Conservation (phyloP, 1,140 invertebrate species). For the Procambarus virginalis region DNA sequence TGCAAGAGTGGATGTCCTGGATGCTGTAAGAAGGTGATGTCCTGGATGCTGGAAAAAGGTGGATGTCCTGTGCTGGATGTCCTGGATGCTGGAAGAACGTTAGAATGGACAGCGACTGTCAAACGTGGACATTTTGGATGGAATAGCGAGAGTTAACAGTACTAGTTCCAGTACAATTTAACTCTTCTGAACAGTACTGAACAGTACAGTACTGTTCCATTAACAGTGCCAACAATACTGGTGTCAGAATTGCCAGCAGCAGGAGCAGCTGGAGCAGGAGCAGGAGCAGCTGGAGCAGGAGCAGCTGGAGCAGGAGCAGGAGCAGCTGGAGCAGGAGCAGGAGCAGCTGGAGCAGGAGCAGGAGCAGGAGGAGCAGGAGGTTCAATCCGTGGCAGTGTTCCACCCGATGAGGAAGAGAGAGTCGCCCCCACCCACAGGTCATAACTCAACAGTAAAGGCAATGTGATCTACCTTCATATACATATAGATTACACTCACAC, state of each 20-base stretch:
- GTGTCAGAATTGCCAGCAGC: neutral
- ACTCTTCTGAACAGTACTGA: too few relatives aligned
- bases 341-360: neutral
- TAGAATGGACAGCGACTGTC: too few relatives aligned
- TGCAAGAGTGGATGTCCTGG: too few relatives aligned
- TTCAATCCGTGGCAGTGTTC: slow-evolving; percentile 6
- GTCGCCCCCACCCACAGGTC: slow-evolving; percentile 26
- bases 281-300: neutral
- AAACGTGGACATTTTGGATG: too few relatives aligned
- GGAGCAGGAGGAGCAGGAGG: neutral
- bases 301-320: neutral
- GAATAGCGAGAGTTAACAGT: too few relatives aligned
- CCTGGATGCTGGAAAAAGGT: too few relatives aligned
- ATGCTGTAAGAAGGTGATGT: too few relatives aligned
- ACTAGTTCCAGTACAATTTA: too few relatives aligned
- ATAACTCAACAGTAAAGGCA: slow-evolving; percentile 59
- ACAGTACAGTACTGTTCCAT: too few relatives aligned
- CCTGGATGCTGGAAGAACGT: too few relatives aligned
- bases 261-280: neutral
- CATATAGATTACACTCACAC: slow-evolving; percentile 66
- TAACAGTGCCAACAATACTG: neutral
- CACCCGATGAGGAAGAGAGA: neutral
- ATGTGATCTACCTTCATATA: slow-evolving; percentile 63
- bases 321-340: neutral
- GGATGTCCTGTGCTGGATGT: too few relatives aligned